Conservation (phyloP, 2,113 vertebrate species). For the Oplegnathus fasciatus region DNA sequence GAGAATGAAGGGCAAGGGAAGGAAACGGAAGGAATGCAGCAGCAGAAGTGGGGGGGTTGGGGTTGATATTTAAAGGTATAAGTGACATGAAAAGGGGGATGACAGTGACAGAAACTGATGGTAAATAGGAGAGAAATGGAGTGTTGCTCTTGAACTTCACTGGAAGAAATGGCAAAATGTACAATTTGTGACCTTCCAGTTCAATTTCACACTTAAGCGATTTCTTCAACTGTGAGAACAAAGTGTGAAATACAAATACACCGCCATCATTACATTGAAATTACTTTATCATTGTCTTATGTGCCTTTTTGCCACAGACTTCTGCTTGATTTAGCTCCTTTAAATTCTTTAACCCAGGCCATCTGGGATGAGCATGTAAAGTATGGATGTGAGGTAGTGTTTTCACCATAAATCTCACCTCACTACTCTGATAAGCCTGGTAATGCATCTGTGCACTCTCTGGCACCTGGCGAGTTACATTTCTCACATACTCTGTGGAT, state of each 20-base stretch:
- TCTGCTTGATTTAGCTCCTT: constrained; percentile 14
- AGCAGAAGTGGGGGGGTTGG: neutral
- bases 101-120: neutral
- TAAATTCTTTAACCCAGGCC: constrained; percentile 3
- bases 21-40: constrained; percentile 32
- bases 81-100: constrained; percentile 19
- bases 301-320: neutral
- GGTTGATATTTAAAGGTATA: constrained; percentile 28
- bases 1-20: constrained; percentile 36
- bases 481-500: constrained; percentile 1
- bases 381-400: constrained; percentile 8
- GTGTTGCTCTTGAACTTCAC: too few relatives aligned
- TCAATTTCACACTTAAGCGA: neutral
- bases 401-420: constrained; percentile 46
- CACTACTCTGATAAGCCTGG: constrained; percentile 1
- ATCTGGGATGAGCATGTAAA: constrained; percentile 22
- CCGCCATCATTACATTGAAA: neutral
- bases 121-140: neutral
- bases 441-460: constrained; percentile 28
- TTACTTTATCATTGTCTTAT: neutral
- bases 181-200: neutral
- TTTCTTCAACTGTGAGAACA: neutral
- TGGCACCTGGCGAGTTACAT: constrained; percentile 22
- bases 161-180: constrained; percentile 7
- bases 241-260: neutral